Evolutionary conservation across 1,140 invertebrate species (phyloP).

Genomic region (Nymphalis io): DNA sequence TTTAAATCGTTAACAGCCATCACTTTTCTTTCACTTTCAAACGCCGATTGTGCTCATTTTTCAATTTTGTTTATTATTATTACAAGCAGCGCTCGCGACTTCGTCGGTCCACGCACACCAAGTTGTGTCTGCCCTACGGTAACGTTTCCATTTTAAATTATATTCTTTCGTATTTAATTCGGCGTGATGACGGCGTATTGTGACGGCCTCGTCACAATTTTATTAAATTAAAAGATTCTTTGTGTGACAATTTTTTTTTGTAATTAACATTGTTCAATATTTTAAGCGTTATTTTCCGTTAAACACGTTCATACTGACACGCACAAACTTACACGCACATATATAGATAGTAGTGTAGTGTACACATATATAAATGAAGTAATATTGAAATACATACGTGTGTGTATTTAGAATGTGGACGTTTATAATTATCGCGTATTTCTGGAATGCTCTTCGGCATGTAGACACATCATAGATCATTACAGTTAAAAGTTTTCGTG

Average conservation of each 20-base stretch:
- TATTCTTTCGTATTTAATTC: background rate
- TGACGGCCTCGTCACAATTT: too few species aligned
- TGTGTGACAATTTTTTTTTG: too few species aligned
- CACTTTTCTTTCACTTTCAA: conserved; percentile 1
- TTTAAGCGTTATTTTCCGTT: too few species aligned
- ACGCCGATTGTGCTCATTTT: conserved; percentile 3
- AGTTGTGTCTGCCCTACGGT: too few species aligned
- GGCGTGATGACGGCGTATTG: too few species aligned
- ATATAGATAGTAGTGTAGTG: background rate
- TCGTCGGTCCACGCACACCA: background rate
- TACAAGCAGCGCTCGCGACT: background rate
- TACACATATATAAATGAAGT: background rate
- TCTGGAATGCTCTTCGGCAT: background rate
- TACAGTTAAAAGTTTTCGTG: background rate
- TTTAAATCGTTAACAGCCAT: background rate
- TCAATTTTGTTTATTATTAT: conserved; percentile 1
- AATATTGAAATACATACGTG: background rate
- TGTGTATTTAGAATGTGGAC: background rate
- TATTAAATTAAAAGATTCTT: too few species aligned
- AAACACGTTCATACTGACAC: too few species aligned
- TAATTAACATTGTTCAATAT: too few species aligned
- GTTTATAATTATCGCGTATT: conserved; percentile 5
- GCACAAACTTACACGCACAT: background rate
- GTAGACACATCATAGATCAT: background rate
- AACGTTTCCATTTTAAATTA: background rate